A percentile compares a stretch with the other conserved stretches of the same genome.
Evolutionary conservation across 2,113 vertebrate species (phyloP).

Genomic region (Erythrolamprus reginae): DNA sequence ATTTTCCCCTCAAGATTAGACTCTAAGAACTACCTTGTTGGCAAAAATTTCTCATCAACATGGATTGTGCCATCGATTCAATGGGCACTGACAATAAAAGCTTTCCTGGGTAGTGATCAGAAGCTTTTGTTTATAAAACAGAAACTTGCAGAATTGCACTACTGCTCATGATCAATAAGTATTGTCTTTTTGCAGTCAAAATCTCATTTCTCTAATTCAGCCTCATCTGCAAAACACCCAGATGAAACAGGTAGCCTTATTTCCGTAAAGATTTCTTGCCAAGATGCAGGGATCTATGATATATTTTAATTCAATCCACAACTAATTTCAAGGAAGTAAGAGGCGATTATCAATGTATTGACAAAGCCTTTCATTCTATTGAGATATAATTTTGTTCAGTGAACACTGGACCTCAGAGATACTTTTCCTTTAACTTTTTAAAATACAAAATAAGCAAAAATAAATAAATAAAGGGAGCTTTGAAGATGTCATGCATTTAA

Average conservation of each 20-base stretch:
- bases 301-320: slow-evolving; percentile 10
- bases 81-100: neutral
- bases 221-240: neutral
- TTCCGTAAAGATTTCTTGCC: neutral
- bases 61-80: neutral
- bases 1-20: neutral
- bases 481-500: slow-evolving; percentile 38
- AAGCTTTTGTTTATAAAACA: neutral
- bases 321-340: neutral
- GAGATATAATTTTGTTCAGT: slow-evolving; percentile 29
- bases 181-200: neutral
- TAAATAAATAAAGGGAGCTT: slow-evolving; percentile 44
- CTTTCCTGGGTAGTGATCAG: neutral
- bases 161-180: neutral
- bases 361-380: slow-evolving; percentile 34
- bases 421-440: neutral
- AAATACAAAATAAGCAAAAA: slow-evolving; percentile 1
- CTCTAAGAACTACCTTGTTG: neutral
- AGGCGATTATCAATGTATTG: slow-evolving; percentile 4
- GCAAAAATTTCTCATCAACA: neutral
- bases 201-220: neutral
- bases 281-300: neutral
- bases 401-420: slow-evolving; percentile 5
- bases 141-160: neutral
- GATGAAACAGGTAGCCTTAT: neutral